These are phyloP conservation scores for Psittacula cyanocephala DNA, from an alignment of 2,113 vertebrate species.

Conservation along the genomic window DNA sequence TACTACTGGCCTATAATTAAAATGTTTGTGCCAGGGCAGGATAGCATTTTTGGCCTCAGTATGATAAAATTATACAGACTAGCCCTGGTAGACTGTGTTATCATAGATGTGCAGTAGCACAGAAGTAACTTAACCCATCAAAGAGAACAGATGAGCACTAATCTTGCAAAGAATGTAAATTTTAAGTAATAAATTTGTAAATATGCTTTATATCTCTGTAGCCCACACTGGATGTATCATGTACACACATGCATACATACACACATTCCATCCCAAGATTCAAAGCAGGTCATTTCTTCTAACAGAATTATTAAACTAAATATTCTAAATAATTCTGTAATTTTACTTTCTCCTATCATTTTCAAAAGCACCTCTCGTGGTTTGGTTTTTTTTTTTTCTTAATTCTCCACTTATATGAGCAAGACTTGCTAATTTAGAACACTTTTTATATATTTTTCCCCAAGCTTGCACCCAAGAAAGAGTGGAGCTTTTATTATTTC, in stretches of 20 bases:
- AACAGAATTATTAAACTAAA: not conserved
- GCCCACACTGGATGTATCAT: not conserved
- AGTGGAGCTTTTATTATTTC: not conserved
- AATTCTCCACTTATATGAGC: not conserved
- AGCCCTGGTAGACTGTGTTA: not conserved
- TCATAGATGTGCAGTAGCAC: not conserved
- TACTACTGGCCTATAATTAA: conserved; percentile 28
- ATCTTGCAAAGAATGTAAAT: not conserved
- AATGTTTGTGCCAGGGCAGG: not conserved
- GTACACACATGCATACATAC: not conserved
- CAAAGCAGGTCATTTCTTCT: not conserved
- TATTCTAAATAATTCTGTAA: not conserved
- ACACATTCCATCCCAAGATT: not conserved
- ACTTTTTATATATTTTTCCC: not conserved
- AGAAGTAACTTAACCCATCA: not conserved
- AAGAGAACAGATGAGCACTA: not conserved
- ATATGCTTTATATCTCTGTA: not conserved
- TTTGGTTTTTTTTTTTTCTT: not conserved
- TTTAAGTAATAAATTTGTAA: not conserved
- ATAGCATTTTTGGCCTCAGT: not conserved
- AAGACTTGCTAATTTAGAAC: not conserved
- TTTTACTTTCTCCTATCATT: not conserved
- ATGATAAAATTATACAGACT: not conserved
- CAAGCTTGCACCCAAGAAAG: not conserved
- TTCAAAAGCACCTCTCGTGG: not conserved